Evolutionary conservation across 2,888 invertebrate genomes (phyloP), one percentile per base, ranked within the genome.

Genomic region (Drosophila algonquin): DNA sequence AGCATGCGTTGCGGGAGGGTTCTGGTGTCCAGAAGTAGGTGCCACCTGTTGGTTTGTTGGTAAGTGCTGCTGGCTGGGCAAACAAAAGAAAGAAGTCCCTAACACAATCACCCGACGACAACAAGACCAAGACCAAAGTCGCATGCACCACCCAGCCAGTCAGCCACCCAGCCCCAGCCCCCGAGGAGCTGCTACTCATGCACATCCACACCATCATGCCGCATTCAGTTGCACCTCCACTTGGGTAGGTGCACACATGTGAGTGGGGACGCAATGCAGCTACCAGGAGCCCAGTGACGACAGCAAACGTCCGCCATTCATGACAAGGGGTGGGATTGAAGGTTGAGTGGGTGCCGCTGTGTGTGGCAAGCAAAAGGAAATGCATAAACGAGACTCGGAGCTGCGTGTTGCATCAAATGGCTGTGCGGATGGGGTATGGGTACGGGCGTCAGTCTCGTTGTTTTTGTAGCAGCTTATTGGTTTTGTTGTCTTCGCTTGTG

Each of bases 21-120:
- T 21, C 32, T 27, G 48, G 72, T 54, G 82, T 68, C 79, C 83
- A 78, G 79, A 30, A 77, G 64, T 63, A 80, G 73, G 75, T 71
- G 87, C 86, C 88, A 82, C 82, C 82, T 82, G 82, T 82, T 82
- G 82, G 63, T 88, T 82, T 80, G 63, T 21, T 44, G 27, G 35
- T 9, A 30, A 21, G 47, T 62, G 35, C 51, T 59, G 73, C 62
- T 7, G 45, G 50, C 47, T 54, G 59, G 48, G 61, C 61, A 79
- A 75, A 79, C 70, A 75, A 79, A 80, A 87, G 70, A 71, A 76
- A 79, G 65, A 76, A 76, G 63, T 73, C 61, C 64, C 78, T 71
- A 77, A 68, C 63, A 56, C 65, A 75, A 60, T 59, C 50, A 60
- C 6, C 40, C 53, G 27, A 51, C 14, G 40, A 51, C 67, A 83